Evolutionary conservation across 2,888 invertebrate genomes (phyloP), one percentile per base, ranked within the genome.

Genomic region (Zootermopsis nevadensis): DNA sequence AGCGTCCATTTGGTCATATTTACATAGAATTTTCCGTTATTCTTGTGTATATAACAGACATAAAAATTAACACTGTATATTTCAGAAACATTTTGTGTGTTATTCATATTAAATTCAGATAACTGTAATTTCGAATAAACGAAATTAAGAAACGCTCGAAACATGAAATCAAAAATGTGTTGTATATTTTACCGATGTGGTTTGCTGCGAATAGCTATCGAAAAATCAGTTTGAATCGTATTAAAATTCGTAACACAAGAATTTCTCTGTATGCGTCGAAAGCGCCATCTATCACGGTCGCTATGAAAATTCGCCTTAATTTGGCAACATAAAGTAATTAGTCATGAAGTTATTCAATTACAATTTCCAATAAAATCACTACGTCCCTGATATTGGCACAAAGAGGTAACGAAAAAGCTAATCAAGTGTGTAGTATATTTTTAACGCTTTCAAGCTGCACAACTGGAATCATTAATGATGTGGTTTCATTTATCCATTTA

Each of bases 301-400:
- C 24, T 15, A 10, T 27, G 22, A 69, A 69, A 33, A 33, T 31
- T 33, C 31, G 33, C 69, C 31, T 69, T 69, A 31, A 33, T 60
- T 60, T 33, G 7, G 1, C 69, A 69, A 69, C 31, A 31, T 69
- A 27, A 66, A 66, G 33, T 33, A 69, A 69, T 69, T 69, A 33
- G 19, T 69, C 69, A 33, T 33, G 12, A 69, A 31, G 12, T 69
- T 69, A 69, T 69, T 69, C 31, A 69, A 7, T 69, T 69, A 33
- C 69, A 69, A 33, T 22, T 22, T 33, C 33, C 69, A 69, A 69
- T 69, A 33, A 69, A 60, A 60, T 12, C 60, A 60, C 60, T 69
- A 15, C 15, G 30, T 15, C 12, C 2, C n/a, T n/a, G 66, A n/a
- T 30, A 27, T 27, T 66, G 66, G 27, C 10, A 30, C 33, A 69